These are phyloP conservation scores for Spheniscus humboldti DNA, from an alignment of 2,797 vertebrate species.

Conservation along the genomic window DNA sequence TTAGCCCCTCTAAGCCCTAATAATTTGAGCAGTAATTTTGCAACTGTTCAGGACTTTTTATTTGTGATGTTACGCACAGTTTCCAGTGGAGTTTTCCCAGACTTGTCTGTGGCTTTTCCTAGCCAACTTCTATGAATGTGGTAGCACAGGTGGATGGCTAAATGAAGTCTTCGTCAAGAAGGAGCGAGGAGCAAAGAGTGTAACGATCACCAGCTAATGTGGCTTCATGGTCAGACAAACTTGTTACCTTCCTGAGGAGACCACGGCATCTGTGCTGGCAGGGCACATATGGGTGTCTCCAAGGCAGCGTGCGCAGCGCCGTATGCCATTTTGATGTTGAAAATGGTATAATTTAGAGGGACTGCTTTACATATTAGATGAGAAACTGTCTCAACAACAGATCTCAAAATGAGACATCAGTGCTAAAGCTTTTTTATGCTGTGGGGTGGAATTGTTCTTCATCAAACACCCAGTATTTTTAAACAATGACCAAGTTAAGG, in stretches of 20 bases:
- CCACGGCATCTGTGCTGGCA: not conserved
- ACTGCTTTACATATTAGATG: not conserved
- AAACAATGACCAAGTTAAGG: not conserved
- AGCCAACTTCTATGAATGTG: not conserved
- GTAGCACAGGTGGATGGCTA: not conserved
- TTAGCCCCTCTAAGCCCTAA: not conserved
- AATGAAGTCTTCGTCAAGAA: not conserved
- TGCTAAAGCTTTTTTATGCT: not conserved
- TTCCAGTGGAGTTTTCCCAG: not conserved
- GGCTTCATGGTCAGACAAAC: not conserved
- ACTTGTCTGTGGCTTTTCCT: not conserved
- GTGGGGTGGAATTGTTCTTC: not conserved
- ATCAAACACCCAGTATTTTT: not conserved
- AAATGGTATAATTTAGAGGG: not conserved
- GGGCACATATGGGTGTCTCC: not conserved
- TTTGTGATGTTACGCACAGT: not conserved
- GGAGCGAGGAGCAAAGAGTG: not conserved
- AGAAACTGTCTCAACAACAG: not conserved
- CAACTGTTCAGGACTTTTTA: not conserved
- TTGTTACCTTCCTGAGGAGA: not conserved
- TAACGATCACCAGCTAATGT: accelerated
- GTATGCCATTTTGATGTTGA: not conserved
- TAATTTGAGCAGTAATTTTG: not conserved
- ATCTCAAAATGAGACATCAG: not conserved
- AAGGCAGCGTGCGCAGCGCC: not conserved